Evolutionary conservation across 1,140 invertebrate species (phyloP).

Genomic region (Adoxophyes honmai): DNA sequence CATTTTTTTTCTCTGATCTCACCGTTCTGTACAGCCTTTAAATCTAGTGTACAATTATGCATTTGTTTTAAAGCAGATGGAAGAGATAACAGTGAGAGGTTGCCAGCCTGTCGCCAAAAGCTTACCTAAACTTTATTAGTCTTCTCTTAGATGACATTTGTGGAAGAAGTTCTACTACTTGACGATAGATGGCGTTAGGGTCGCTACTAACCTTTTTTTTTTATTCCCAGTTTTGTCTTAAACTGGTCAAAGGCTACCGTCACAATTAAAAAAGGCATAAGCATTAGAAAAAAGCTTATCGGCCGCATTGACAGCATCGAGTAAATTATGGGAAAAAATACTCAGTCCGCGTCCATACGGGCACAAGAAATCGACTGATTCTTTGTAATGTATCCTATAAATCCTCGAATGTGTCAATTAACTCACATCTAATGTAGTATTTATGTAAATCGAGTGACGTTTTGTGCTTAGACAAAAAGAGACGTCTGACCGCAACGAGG

Average conservation of each 20-base stretch:
- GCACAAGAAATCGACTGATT: slow-evolving; percentile 52
- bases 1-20: no score
- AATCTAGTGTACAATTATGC: no score
- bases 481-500: slow-evolving; percentile 5
- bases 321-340: slow-evolving; percentile 35
- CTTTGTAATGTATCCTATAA: slow-evolving; percentile 45
- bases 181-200: no score
- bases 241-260: background rate
- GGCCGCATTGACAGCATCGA: slow-evolving; percentile 22
- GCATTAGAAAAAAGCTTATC: background rate
- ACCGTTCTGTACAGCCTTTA: no score
- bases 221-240: no score
- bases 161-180: no score
- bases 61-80: no score
- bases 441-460: slow-evolving; percentile 64
- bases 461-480: slow-evolving; percentile 29
- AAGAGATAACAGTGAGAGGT: no score
- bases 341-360: slow-evolving; percentile 28
- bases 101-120: no score
- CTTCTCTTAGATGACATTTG: no score
- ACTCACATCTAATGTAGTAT: slow-evolving; percentile 60
- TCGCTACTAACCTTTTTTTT: no score
- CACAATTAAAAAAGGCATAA: slow-evolving; percentile 7
- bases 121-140: no score
- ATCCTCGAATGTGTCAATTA: slow-evolving; percentile 65